Evolutionary conservation across 2,888 invertebrate species (phyloP), one percentile per base, ranked within the genome.

Genomic region (Chrysolina americana): DNA sequence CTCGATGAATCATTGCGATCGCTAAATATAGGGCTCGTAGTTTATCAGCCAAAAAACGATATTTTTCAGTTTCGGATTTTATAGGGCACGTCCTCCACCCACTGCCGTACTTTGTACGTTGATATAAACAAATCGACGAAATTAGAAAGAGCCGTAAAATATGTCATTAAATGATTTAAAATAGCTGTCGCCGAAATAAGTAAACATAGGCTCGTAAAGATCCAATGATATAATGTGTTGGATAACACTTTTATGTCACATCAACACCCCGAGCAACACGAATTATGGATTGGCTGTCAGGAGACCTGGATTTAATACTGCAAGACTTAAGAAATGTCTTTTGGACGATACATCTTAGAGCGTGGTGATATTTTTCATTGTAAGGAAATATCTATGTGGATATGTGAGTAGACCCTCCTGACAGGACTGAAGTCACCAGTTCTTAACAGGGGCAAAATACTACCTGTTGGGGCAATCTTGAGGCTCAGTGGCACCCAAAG

Each of bases 91-190:
- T 59, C 59, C 59, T 59, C 59, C 59, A 59, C 59, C 59, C 59
- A 59, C 59, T n/a, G 15, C 10, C 13, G 53, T 53, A 44, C 53
- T 68, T 68, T 53, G 53, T 44, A 13, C 73, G 65, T 65, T 63
- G 50, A 69, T 70, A 63, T 70, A 68, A 69, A 74, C 74, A 68
- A 68, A 50, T 70, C 44, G 66, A 44, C 71, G 71, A 74, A 74
- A 74, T 74, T 74, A 74, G 74, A 74, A 13, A 21, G 50, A 74
- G 41, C 65, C 70, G 48, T 73, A 65, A 74, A 68, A 74, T 66
- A 62, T 63, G 63, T 70, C 66, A 56, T 74, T 50, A 70, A 73
- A 74, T 74, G 68, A 70, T 74, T n/a, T 68, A 53, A 74, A 68
- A 65, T 64, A 65, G 48, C 19, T 65, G 36, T 56, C 28, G 15